Conservation (phyloP, 2,888 invertebrate species). For the Cerceris rybyensis region DNA sequence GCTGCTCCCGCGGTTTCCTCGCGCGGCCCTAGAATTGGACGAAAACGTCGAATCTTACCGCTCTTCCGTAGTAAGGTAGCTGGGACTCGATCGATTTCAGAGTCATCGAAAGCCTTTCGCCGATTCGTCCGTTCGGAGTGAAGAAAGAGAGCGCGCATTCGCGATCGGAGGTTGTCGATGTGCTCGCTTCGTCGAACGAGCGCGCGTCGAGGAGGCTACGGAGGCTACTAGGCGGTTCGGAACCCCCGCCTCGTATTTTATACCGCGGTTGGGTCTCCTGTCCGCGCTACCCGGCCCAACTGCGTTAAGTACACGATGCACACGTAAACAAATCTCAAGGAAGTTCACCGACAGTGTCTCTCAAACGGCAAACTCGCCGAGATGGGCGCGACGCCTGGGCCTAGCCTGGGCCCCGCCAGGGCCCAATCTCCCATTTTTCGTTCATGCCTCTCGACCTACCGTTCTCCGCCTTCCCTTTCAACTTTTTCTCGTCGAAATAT, state of each 20-base stretch:
- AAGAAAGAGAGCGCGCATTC: background rate
- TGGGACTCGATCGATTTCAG: constrained; percentile 40
- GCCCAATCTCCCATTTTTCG: no score
- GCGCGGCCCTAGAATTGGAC: background rate
- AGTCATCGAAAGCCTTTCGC: constrained; percentile 39
- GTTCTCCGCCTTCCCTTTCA: no score
- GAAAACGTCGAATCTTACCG: constrained; percentile 37
- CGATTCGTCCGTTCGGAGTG: background rate
- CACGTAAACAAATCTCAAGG: constrained; percentile 5
- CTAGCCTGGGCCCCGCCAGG: no score
- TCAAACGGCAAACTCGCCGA: constrained; percentile 16
- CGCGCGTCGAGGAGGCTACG: constrained; percentile 70
- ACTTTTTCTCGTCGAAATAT: no score
- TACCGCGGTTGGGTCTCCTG: constrained; percentile 55
- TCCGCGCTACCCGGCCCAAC: background rate
- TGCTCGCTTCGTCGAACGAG: constrained; percentile 42
- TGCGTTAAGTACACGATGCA: background rate
- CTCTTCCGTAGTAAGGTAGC: constrained; percentile 36
- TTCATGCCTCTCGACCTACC: no score
- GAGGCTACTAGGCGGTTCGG: constrained; percentile 69
- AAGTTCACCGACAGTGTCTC: constrained; percentile 29
- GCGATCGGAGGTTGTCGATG: background rate
- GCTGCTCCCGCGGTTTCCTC: background rate
- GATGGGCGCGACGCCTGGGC: no score
- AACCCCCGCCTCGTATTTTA: constrained; percentile 68